Base-by-base conservation (phyloP, 1,140 invertebrate species). In the Fragariocoptes setiger region DNA sequence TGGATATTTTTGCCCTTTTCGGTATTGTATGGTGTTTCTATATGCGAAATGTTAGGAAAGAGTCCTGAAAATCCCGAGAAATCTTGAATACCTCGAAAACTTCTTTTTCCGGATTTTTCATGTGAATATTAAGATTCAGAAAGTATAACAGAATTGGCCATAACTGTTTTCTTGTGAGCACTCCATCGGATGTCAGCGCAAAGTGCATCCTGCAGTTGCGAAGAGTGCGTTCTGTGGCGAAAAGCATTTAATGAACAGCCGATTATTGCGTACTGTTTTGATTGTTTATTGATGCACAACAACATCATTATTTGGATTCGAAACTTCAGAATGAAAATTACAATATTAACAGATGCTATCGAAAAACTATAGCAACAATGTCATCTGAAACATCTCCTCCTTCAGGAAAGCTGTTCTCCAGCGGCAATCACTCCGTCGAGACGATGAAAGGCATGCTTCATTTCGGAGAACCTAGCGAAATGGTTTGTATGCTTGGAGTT, bases 371-470 rank as follows among this genome's bases (percentile, higher is more conserved):
- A 35, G 37, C 21, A n/a, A 39, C 43, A 16, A 42, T 31, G 39
- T 19, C 37, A 22, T 41, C 35, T 19, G 25, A 41, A 43, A 20
- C 41, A n/a, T 5, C 41, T 4, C 41, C 39, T 42, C 21, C 43
- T 35, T 35, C n/a, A 35, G 37, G 17, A 12, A 38, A 17, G 17
- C 37, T 17, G 17, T 95, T 92, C 60, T 76, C 79, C 46, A 88
- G 74, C 53, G 90, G 90, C 2, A 97, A 95, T 66, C 86, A 86
- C 8, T 74, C 77, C 53, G 82, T 92, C 4, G 90, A 97, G 65
- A 70, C 83, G 21, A 88, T 80, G 0, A 86, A 85, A 57, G 90
- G 90, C 37, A 74, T 95, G 38, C 61, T 97, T 18, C 86, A 95
- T 66, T 61, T 94, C 1, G 52, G 54, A n/a, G 48, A 53, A 15